These are phyloP conservation scores for Falco cherrug DNA, from an alignment of 2,797 vertebrate genomes.

Conservation along the genomic window DNA sequence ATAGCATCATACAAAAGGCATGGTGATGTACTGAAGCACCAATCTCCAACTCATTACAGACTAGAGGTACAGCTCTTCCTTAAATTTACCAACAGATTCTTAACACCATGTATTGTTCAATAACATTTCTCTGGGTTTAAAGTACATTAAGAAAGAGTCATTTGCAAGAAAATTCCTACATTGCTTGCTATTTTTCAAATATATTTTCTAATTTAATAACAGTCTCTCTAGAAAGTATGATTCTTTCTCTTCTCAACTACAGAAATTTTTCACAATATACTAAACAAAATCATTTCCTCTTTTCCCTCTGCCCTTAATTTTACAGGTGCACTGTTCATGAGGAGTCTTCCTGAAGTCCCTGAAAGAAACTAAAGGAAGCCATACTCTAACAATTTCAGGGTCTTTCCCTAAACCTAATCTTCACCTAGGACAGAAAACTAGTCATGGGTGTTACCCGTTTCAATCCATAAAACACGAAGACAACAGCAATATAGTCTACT, in stretches of 20 bases:
- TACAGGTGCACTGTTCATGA: background rate
- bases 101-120: fast-evolving
- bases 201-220: background rate
- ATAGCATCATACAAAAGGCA: background rate
- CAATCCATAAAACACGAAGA: background rate
- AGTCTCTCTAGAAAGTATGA: background rate
- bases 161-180: background rate
- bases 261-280: background rate
- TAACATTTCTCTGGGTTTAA: background rate
- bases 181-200: background rate
- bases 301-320: background rate
- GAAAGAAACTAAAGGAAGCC: background rate
- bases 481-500: background rate
- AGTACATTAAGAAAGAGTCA: background rate
- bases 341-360: background rate
- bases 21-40: background rate
- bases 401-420: background rate
- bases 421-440: background rate
- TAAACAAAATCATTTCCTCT: background rate
- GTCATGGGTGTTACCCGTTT: background rate
- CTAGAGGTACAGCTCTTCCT: background rate
- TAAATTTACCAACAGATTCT: background rate
- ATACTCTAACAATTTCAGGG: background rate
- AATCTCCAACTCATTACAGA: background rate
- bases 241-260: background rate